Evolutionary conservation across 2,113 vertebrate genomes (phyloP), one percentile per base, ranked within the genome.

Genomic region (Gallinago paraguaiae): DNA sequence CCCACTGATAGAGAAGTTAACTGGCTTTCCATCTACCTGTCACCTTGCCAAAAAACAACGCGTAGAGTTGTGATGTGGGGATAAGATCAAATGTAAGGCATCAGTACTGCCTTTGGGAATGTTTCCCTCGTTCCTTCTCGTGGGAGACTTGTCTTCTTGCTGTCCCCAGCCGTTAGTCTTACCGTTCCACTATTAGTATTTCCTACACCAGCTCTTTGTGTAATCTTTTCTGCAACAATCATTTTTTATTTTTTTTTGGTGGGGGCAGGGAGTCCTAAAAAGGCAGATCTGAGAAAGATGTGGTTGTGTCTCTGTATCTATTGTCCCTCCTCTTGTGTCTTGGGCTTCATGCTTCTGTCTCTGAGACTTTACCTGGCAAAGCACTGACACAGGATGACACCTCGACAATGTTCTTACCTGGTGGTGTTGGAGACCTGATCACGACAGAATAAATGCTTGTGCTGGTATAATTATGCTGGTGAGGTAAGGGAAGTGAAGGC

Each of bases 61-160:
- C 7, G 11, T 71, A 61, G 77, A 92, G 35, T 69, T n/a, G 20
- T 71, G 88, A 81, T 93, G 43, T 43, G 48, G 53, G 95, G 88
- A 93, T 93, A 94, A 97, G 86, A 94, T 95, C 90, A 96, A 93
- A 81, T 86, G 31, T 64, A n/a, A 91, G 61, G 65, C 10, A 93
- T 96, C 86, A 11, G 86, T 45, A 56, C 67, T 48, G 87, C 94
- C 93, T 95, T 95, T 88, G 86, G 93, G 93, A 93, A 84, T 84
- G 71, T 41, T 72, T 93, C 61, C 33, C 51, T 64, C 5, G 0
- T 28, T 43, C 33, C 85, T 96, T 95, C 94, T 96, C 91, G 2
- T 96, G 95, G 93, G 95, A 96, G 75, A 90, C 82, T 91, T 91
- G 8, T 33, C 61, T 92, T 24, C 41, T 91, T 53, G 57, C 59